A percentile compares a stretch with the other conserved stretches of the same genome.
Conservation (phyloP, 2,113 vertebrate genomes). For the Mormoops blainvillei region DNA sequence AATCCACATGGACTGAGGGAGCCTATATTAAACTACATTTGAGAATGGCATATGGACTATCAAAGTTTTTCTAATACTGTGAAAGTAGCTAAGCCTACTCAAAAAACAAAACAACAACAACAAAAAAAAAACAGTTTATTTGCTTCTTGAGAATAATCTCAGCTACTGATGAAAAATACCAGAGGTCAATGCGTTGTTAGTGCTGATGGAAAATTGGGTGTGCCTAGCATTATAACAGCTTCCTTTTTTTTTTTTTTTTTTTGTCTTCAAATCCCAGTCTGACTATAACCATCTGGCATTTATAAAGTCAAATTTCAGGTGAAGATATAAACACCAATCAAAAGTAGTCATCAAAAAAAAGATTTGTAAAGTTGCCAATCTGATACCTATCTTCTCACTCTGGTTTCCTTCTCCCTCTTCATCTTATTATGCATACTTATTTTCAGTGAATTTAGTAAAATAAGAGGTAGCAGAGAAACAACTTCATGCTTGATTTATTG, state of each 20-base stretch:
- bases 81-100: not conserved
- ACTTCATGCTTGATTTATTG: conserved; percentile 69
- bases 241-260: not conserved
- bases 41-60: not conserved
- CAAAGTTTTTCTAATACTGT: not conserved
- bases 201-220: conserved; percentile 1
- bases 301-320: conserved; percentile 34
- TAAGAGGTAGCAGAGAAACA: conserved; percentile 49
- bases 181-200: conserved; percentile 39
- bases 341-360: conserved; percentile 37
- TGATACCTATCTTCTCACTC: not conserved
- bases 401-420: conserved; percentile 35
- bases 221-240: not conserved
- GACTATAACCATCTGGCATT: conserved; percentile 50
- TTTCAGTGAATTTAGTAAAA: conserved; percentile 71
- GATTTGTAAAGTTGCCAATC: conserved; percentile 65
- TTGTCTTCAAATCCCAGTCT: conserved; percentile 43
- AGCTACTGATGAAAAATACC: conserved; percentile 21
- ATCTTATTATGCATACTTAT: conserved; percentile 43
- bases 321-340: conserved; percentile 59
- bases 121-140: not conserved
- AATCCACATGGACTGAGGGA: not conserved
- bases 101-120: too few species aligned
- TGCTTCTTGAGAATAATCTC: not conserved
- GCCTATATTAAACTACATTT: not conserved